These are phyloP conservation scores for Aphelenchoides avenae DNA, from an alignment of 1,140 invertebrate species.

Conservation along the genomic window DNA sequence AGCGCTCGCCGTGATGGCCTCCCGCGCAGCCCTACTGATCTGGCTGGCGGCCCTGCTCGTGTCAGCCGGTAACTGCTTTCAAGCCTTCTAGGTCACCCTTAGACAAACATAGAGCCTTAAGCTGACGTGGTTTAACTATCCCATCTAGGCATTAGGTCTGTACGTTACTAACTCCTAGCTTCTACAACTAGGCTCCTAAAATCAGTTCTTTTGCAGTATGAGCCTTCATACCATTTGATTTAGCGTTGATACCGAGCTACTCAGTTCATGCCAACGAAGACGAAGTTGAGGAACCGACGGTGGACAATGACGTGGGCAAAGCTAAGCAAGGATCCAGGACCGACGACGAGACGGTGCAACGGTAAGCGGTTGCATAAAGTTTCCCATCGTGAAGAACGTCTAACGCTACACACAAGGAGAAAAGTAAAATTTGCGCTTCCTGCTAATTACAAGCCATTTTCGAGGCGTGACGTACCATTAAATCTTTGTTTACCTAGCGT, in stretches of 20 bases:
- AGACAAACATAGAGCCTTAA: too few species aligned
- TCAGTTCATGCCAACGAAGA: conserved; percentile 35
- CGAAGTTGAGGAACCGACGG: conserved; percentile 39
- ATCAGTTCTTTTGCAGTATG: background rate
- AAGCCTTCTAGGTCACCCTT: too few species aligned
- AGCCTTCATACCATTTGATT: background rate
- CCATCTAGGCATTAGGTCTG: too few species aligned
- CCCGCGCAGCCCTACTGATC: conserved; percentile 13
- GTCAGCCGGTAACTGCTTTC: conserved; percentile 9
- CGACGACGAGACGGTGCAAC: conserved; percentile 17
- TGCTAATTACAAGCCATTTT: too few species aligned
- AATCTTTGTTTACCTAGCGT: too few species aligned
- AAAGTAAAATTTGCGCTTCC: too few species aligned
- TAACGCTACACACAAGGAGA: too few species aligned
- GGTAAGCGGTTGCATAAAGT: too few species aligned
- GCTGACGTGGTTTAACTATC: too few species aligned
- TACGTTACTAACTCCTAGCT: too few species aligned
- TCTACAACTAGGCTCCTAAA: background rate
- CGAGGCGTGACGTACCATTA: too few species aligned
- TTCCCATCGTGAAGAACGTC: too few species aligned
- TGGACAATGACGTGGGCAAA: conserved; percentile 27
- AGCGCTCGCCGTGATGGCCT: conserved; percentile 25
- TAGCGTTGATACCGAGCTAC: conserved; percentile 7
- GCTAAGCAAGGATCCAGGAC: conserved; percentile 28
- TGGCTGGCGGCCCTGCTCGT: conserved; percentile 17